A percentile compares a stretch with the other conserved stretches of the same genome.
These are phyloP conservation scores for Apis laboriosa DNA, from an alignment of 1,140 invertebrate species.

Conservation along the genomic window DNA sequence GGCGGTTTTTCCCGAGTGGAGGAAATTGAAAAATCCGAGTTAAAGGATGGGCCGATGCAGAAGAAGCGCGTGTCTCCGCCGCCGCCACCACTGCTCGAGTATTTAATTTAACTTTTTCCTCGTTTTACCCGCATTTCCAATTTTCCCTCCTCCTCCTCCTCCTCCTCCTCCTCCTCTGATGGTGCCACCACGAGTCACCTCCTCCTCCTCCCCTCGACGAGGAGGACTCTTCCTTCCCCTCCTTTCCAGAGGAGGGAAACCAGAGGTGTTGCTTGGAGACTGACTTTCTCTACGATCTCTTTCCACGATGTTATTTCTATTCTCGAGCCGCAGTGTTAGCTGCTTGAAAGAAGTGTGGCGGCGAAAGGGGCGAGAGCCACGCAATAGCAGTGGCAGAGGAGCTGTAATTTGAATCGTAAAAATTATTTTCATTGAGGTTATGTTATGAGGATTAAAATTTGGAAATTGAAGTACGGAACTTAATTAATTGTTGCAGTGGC, in stretches of 20 bases:
- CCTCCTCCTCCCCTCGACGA: neutral
- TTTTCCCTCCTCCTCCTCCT: conserved; percentile 55
- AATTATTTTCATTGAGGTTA: no score
- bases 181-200: conserved; percentile 26
- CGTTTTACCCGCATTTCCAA: conserved; percentile 70
- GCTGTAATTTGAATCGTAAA: no score
- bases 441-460: no score
- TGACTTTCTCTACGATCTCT: neutral
- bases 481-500: no score
- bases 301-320: no score
- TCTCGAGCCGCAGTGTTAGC: no score
- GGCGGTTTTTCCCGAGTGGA: conserved; percentile 43
- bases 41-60: conserved; percentile 59
- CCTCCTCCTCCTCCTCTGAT: conserved; percentile 11
- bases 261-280: neutral
- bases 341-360: no score
- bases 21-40: conserved; percentile 73
- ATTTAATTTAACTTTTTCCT: conserved; percentile 72
- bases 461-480: no score
- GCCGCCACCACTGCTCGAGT: conserved; percentile 51
- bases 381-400: no score
- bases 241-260: neutral
- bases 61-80: conserved; percentile 37
- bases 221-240: conserved; percentile 34
- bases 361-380: no score